phyloP scores from a whole-genome alignment of 1,140 invertebrate species.

The Phthorimaea operculella region DNA sequence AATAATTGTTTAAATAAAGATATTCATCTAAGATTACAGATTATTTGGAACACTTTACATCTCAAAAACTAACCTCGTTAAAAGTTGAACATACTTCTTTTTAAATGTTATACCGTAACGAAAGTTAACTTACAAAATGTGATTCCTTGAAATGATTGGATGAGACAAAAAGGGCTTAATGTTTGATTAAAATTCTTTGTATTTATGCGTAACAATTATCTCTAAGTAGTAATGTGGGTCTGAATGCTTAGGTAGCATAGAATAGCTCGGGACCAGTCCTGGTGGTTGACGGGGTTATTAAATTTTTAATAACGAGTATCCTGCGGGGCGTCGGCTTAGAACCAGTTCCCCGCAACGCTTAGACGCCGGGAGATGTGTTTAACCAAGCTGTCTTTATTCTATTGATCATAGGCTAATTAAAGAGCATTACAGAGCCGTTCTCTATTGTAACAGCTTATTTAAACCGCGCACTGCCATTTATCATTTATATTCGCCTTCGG shows the following conservation, averaged over 20 bases:
- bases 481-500: no score
- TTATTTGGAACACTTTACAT: no score
- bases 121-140: background rate
- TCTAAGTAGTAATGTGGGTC: background rate
- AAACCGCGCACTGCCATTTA: no score
- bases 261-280: background rate
- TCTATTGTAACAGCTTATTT: no score
- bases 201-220: background rate
- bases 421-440: background rate
- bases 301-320: slow-evolving; percentile 34
- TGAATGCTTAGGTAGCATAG: background rate
- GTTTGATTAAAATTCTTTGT: background rate
- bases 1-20: no score
- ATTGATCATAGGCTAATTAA: background rate
- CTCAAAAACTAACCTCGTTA: no score
- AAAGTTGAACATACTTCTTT: no score
- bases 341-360: slow-evolving; percentile 28
- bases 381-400: background rate
- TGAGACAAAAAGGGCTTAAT: background rate
- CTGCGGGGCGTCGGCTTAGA: slow-evolving; percentile 17
- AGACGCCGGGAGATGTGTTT: slow-evolving; percentile 13
- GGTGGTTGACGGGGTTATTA: slow-evolving; percentile 20
- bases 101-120: no score
- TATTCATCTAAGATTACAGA: no score
- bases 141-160: background rate